Evolutionary conservation across 2,797 vertebrate genomes (phyloP).

Genomic region (Philypnodon macrostomus): DNA sequence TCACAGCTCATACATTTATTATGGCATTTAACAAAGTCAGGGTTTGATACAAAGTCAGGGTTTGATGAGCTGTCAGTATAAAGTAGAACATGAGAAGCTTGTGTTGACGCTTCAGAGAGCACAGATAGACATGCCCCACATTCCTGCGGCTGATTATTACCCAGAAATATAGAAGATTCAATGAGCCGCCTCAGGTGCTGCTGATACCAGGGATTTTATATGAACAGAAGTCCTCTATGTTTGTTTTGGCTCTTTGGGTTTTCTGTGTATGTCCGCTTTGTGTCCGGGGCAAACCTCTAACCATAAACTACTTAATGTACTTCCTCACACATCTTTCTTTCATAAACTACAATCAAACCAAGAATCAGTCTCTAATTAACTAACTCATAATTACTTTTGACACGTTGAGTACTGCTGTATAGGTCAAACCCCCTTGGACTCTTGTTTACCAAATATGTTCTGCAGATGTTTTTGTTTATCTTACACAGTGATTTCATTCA

Average conservation of each 20-base stretch:
- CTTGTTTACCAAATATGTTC: too few relatives aligned
- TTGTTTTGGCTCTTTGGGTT: too few relatives aligned
- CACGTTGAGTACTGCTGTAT: too few relatives aligned
- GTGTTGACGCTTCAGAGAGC: conserved; percentile 46
- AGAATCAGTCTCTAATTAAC: too few relatives aligned
- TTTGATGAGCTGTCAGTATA: conserved; percentile 26
- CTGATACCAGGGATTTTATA: conserved; percentile 18
- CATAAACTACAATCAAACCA: too few relatives aligned
- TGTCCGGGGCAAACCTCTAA: neutral
- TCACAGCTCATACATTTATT: conserved; percentile 24
- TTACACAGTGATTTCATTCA: too few relatives aligned
- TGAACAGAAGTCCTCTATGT: conserved; percentile 13
- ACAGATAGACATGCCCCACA: conserved; percentile 66
- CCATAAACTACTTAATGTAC: neutral
- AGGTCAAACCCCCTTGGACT: too few relatives aligned
- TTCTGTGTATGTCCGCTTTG: neutral
- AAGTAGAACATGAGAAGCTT: conserved; percentile 45
- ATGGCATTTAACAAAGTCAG: conserved; percentile 9
- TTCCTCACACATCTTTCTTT: neutral
- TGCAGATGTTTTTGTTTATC: too few relatives aligned
- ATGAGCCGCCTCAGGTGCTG: conserved; percentile 56
- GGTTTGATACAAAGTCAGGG: conserved; percentile 11
- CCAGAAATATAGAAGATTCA: conserved; percentile 56
- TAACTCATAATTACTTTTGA: too few relatives aligned
- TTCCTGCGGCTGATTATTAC: conserved; percentile 77